Evolutionary conservation across 2,113 vertebrate species (phyloP).

Genomic region (Cephalopterus ornatus): DNA sequence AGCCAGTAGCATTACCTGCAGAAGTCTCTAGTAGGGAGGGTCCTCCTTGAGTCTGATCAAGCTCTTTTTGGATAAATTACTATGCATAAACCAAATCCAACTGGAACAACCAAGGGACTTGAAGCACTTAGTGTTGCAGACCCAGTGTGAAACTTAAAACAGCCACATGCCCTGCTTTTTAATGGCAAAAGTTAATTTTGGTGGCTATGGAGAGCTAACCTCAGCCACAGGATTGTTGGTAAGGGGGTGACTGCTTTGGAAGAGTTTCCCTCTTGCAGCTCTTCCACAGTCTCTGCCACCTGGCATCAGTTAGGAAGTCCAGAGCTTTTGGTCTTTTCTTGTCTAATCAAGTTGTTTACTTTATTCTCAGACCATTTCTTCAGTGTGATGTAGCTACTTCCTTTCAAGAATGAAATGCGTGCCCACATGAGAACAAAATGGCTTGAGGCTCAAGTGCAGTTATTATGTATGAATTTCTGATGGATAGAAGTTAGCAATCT

Average conservation of each 20-base stretch:
- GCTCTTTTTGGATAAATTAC: background rate
- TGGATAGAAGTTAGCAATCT: background rate
- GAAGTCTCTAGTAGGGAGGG: background rate
- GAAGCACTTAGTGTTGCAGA: fast-evolving
- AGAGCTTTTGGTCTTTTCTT: background rate
- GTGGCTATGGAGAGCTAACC: background rate
- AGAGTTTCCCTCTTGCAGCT: background rate
- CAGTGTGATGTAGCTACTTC: background rate
- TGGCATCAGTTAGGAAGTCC: background rate
- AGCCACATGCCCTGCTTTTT: background rate
- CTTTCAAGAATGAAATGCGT: background rate
- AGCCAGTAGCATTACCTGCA: background rate
- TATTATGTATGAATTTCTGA: background rate
- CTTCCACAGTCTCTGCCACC: background rate
- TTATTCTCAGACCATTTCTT: background rate
- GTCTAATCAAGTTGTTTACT: background rate
- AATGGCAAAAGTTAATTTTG: background rate
- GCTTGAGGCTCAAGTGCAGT: background rate
- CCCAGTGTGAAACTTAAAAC: background rate
- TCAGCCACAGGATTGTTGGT: background rate
- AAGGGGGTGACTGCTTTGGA: background rate
- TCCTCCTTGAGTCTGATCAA: background rate
- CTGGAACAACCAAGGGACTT: background rate
- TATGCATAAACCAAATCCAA: background rate
- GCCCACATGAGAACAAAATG: background rate